These are phyloP conservation scores for Heliothis subflexa DNA, from an alignment of 1,140 invertebrate species.

Conservation along the genomic window DNA sequence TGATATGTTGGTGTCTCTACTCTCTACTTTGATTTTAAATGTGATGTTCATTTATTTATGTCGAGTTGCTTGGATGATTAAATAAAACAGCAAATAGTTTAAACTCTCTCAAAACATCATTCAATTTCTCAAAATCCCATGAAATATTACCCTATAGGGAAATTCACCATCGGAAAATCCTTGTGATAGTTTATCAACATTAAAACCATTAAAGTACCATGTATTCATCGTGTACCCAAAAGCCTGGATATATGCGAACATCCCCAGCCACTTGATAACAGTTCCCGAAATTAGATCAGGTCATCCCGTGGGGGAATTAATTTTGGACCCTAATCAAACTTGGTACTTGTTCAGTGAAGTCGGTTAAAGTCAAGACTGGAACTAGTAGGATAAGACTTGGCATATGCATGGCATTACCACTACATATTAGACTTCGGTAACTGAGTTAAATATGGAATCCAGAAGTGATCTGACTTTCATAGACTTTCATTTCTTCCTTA, in stretches of 20 bases:
- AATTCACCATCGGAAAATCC: background rate
- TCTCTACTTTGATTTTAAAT: too few species aligned
- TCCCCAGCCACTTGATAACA: constrained; percentile 68
- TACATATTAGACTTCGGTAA: background rate
- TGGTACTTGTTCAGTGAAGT: constrained; percentile 61
- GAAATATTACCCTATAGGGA: background rate
- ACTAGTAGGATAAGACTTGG: constrained; percentile 18
- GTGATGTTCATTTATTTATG: too few species aligned
- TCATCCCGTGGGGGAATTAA: constrained; percentile 67
- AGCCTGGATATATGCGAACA: constrained; percentile 51
- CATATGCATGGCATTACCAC: constrained; percentile 42
- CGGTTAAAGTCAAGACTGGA: constrained; percentile 53
- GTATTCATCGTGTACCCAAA: constrained; percentile 5
- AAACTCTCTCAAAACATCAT: too few species aligned
- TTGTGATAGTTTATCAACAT: background rate
- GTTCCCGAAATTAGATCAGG: constrained; percentile 69
- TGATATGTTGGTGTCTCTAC: too few species aligned
- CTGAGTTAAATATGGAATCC: too few species aligned
- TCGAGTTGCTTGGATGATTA: too few species aligned
- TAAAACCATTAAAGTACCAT: constrained; percentile 17
- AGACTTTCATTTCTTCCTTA: too few species aligned
- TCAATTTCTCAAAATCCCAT: too few species aligned
- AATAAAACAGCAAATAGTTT: too few species aligned
- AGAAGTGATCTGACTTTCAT: too few species aligned
- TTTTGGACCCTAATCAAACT: constrained; percentile 76